These are phyloP conservation scores for Temnothorax rugatulus DNA, from an alignment of 2,888 invertebrate species.

Conservation along the genomic window DNA sequence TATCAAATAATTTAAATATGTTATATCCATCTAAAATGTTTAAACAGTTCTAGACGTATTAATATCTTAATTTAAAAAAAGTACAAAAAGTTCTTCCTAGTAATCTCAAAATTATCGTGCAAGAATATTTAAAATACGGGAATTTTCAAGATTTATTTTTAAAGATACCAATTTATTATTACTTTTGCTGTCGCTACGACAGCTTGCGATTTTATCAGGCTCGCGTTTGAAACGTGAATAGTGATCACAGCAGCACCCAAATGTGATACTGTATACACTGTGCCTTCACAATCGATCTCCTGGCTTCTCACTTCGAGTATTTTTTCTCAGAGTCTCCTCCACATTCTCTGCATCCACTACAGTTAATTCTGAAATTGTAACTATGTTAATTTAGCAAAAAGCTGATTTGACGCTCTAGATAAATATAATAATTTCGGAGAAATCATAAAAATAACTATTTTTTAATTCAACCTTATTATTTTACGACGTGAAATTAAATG, in stretches of 20 bases:
- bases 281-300: slow-evolving; percentile 79
- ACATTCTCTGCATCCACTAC: slow-evolving; percentile 77
- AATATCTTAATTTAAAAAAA: background rate
- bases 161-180: slow-evolving; percentile 19
- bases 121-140: background rate
- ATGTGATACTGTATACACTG: slow-evolving; percentile 83
- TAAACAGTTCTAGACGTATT: background rate
- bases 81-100: background rate
- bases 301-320: slow-evolving; percentile 85
- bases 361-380: slow-evolving; percentile 73
- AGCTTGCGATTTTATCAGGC: slow-evolving; percentile 75
- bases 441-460: background rate
- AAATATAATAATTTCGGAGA: background rate
- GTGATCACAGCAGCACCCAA: slow-evolving; percentile 84
- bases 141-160: slow-evolving; percentile 10
- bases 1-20: background rate
- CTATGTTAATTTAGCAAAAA: background rate
- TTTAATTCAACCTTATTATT: background rate
- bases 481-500: background rate
- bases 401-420: background rate
- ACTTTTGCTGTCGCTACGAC: slow-evolving; percentile 78
- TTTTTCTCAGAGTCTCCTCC: slow-evolving; percentile 79
- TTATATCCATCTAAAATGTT: background rate
- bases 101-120: background rate
- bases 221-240: slow-evolving; percentile 80